phyloP scores from a whole-genome alignment of 2,797 vertebrate genomes.

The Catostomus latipinnis region DNA sequence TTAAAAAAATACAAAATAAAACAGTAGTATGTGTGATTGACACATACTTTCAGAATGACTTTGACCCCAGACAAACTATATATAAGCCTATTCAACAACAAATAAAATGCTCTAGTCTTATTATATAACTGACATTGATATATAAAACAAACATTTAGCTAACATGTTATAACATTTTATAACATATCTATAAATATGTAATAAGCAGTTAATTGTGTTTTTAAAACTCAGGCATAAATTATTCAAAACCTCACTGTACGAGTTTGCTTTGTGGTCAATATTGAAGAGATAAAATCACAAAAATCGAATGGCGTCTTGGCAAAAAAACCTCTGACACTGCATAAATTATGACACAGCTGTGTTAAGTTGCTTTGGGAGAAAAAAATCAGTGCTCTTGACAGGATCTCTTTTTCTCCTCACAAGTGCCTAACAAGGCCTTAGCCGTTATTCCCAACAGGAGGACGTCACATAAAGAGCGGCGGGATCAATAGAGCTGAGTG shows the following conservation, averaged over 20 bases:
- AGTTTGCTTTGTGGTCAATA: not conserved
- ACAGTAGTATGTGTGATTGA: not conserved
- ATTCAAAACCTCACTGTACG: not conserved
- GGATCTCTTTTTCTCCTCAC: slow-evolving; percentile 54
- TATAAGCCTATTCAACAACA: not conserved
- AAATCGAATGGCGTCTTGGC: not conserved
- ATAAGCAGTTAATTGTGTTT: too few species aligned
- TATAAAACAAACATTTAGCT: not conserved
- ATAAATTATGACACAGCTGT: slow-evolving; percentile 43
- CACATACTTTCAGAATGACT: not conserved
- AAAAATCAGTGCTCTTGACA: slow-evolving; percentile 48
- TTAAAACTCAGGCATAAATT: not conserved
- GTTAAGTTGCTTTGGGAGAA: slow-evolving; percentile 40
- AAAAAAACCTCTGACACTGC: slow-evolving; percentile 40
- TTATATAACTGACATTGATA: not conserved
- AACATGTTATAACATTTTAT: not conserved
- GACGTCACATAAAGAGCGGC: slow-evolving; percentile 57
- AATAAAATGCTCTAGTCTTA: not conserved
- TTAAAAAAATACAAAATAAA: not conserved
- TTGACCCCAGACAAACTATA: not conserved
- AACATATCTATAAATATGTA: too few species aligned
- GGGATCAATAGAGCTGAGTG: slow-evolving; percentile 65
- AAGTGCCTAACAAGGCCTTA: slow-evolving; percentile 54
- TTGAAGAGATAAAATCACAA: not conserved
- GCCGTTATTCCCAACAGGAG: slow-evolving; percentile 61